Conservation (phyloP, 1,140 invertebrate genomes). For the Globodera rostochiensis region DNA sequence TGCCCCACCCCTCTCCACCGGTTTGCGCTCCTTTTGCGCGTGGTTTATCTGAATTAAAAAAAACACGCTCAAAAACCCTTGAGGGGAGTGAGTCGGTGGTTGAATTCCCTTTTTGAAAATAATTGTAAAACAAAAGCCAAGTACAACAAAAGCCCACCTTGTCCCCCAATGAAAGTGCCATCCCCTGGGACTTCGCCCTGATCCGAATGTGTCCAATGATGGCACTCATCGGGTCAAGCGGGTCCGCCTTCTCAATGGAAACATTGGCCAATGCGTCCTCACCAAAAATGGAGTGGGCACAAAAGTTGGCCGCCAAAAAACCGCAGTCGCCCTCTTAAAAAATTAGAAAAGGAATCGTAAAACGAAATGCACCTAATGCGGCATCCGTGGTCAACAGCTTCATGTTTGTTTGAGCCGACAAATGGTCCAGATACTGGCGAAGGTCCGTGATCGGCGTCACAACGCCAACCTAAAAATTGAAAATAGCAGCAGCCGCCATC, state of each 20-base stretch:
- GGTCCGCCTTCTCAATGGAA: slow-evolving; percentile 87
- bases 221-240: slow-evolving; percentile 77
- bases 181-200: slow-evolving; percentile 90
- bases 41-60: slow-evolving; percentile 40
- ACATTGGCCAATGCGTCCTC: slow-evolving; percentile 98
- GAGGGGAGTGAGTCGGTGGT: no score
- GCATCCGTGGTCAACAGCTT: slow-evolving; percentile 88
- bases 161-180: slow-evolving; percentile 61
- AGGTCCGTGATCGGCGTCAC: slow-evolving; percentile 91
- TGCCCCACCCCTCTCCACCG: slow-evolving; percentile 23
- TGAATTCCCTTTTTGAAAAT: background rate
- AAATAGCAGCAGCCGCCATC: slow-evolving; percentile 15
- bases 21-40: slow-evolving; percentile 35
- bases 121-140: background rate
- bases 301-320: slow-evolving; percentile 98
- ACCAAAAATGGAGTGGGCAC: slow-evolving; percentile 97
- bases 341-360: slow-evolving; percentile 11
- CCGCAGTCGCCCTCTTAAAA: slow-evolving; percentile 81
- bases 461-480: slow-evolving; percentile 77
- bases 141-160: slow-evolving; percentile 41
- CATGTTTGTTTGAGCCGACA: slow-evolving; percentile 96
- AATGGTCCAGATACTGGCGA: slow-evolving; percentile 86
- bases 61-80: background rate
- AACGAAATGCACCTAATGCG: slow-evolving; percentile 48
- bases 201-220: slow-evolving; percentile 96